phyloP scores from a whole-genome alignment of 2,888 invertebrate species.

The Ametastegia equiseti region DNA sequence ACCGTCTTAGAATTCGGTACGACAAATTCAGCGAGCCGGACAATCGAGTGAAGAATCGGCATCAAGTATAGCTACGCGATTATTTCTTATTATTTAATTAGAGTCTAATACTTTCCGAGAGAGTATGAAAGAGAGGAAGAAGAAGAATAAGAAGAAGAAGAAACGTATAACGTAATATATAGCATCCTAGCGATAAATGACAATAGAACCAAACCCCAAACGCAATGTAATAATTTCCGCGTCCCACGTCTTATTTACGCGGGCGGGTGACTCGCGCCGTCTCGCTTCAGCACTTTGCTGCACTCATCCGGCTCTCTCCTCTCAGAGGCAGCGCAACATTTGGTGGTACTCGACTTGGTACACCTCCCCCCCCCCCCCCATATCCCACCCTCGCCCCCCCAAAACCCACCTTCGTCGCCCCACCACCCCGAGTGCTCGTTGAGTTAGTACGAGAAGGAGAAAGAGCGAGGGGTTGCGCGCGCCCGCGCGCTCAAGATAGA shows the following conservation, averaged over 20 bases:
- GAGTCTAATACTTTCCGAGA: too few species aligned
- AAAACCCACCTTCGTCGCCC: neutral
- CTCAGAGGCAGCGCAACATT: conserved; percentile 37
- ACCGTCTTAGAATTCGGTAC: too few species aligned
- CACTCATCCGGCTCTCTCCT: conserved; percentile 40
- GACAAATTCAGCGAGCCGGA: too few species aligned
- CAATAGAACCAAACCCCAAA: neutral
- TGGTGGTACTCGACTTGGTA: conserved; percentile 46
- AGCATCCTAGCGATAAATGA: neutral
- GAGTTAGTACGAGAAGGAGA: conserved; percentile 24
- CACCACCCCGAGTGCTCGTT: neutral
- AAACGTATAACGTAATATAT: neutral
- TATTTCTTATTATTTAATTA: too few species aligned
- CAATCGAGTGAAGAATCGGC: too few species aligned
- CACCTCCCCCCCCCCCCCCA: conserved; percentile 11
- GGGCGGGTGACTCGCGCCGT: conserved; percentile 33
- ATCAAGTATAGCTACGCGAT: too few species aligned
- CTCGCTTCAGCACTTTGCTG: conserved; percentile 46
- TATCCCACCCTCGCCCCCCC: neutral
- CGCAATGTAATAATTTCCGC: conserved; percentile 28
- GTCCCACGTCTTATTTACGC: conserved; percentile 20
- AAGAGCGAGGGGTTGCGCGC: conserved; percentile 29
- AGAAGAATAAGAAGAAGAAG: neutral
- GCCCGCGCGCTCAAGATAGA: conserved; percentile 51
- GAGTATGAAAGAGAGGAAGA: too few species aligned